phyloP scores from a whole-genome alignment of 1,140 invertebrate species.

The Dendroctonus ponderosae region DNA sequence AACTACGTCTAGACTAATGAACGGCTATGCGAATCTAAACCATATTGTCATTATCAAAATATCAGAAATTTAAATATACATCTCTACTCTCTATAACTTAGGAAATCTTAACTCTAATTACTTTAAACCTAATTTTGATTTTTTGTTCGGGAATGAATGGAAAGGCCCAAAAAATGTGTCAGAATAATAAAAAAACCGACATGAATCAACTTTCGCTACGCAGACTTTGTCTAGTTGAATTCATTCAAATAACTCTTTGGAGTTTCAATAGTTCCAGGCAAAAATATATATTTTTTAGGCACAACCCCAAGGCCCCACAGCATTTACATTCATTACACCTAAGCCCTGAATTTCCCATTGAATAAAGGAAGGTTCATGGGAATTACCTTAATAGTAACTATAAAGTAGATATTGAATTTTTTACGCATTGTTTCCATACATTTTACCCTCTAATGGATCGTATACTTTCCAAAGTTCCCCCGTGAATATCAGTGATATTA shows the following conservation, averaged over 20 bases:
- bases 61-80: slow-evolving; percentile 2
- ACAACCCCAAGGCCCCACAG: not conserved
- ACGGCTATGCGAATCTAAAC: not conserved
- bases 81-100: too few relatives aligned
- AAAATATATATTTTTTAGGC: not conserved
- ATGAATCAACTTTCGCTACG: too few relatives aligned
- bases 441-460: too few relatives aligned
- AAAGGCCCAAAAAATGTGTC: slow-evolving; percentile 1
- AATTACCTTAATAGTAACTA: not conserved
- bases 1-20: too few relatives aligned
- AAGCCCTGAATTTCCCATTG: slow-evolving; percentile 22
- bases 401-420: not conserved
- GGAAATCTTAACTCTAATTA: not conserved
- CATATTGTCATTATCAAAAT: not conserved
- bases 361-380: slow-evolving; percentile 15
- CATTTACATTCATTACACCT: slow-evolving; percentile 3
- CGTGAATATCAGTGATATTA: too few relatives aligned
- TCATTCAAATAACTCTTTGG: too few relatives aligned
- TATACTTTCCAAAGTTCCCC: too few relatives aligned
- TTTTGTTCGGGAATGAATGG: slow-evolving; percentile 6
- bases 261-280: too few relatives aligned
- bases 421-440: not conserved
- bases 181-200: not conserved
- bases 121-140: slow-evolving; percentile 28
- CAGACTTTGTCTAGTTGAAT: too few relatives aligned